Base-by-base conservation (phyloP, 2,113 vertebrate species). In the Entelurus aequoreus region DNA sequence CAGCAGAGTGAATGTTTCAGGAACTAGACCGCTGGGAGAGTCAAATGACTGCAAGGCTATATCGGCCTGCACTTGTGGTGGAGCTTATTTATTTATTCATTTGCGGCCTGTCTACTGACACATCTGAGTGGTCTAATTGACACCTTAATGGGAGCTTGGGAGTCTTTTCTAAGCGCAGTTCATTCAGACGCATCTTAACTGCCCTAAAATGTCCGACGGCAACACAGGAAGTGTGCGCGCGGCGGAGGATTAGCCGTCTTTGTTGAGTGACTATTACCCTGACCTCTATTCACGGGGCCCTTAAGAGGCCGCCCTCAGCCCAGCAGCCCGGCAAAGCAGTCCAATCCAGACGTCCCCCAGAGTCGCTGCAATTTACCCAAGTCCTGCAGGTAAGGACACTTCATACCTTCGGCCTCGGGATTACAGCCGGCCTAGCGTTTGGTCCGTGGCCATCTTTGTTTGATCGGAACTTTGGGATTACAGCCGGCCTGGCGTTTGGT, bases 41-140 rank as follows among this genome's bases (percentile, higher is more conserved):
- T 90, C 86, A 77, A 81, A 87, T 90, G 88, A 88, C 88, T 90
- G 77, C 84, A 89, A 88, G 87, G 80, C 87, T 76, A 84, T 82
- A 86, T 85, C 80, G 79, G 78, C 83, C 71, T 81, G 82, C 86
- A 87, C 85, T 88, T 90, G 86, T 81, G 88, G 87, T 90, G 62
- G 68, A 51, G 66, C 82, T 90, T 90, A 89, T 90, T 92, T 90
- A 88, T 90, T 89, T 89, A 89, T 89, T 90, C 86, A 90, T 92
- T 89, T 91, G 88, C 90, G 86, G 87, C 79, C 86, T 85, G 86
- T 87, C 86, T 86, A 84, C 89, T 86, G 89, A 89, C 90, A 90
- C 87, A 87, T 90, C 85, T 88, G 88, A 91, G 87, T 89, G 87
- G 84, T 90, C 87, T 88, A 90, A 89, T 90, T 89, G 87, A 87